Evolutionary conservation across 2,888 invertebrate genomes (phyloP).

Genomic region (Drosophila ezoana): DNA sequence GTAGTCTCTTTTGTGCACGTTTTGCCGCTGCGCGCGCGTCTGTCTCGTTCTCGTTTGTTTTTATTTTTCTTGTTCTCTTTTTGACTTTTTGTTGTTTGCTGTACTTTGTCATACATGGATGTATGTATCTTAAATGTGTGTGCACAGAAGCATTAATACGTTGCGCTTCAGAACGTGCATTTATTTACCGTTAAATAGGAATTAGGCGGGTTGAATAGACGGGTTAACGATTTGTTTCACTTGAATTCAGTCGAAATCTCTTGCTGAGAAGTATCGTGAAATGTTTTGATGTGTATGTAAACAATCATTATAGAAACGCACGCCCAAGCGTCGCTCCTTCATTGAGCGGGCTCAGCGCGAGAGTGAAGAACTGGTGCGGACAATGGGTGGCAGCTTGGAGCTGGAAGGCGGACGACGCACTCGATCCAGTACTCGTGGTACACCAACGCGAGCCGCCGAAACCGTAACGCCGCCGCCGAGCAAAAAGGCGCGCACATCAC

Average conservation of each 20-base stretch:
- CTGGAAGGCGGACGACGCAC: constrained; percentile 84
- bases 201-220: constrained; percentile 21
- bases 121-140: constrained; percentile 9
- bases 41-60: constrained; percentile 73
- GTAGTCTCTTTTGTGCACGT: constrained; percentile 63
- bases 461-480: constrained; percentile 82
- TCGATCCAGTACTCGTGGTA: constrained; percentile 84
- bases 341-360: constrained; percentile 84
- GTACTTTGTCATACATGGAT: constrained; percentile 73
- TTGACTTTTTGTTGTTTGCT: constrained; percentile 82
- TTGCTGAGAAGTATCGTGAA: neutral
- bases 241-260: constrained; percentile 10
- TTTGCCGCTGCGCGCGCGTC: constrained; percentile 69
- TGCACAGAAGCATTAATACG: constrained; percentile 21
- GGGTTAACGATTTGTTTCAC: constrained; percentile 21
- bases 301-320: constrained; percentile 79
- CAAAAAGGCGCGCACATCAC: constrained; percentile 81
- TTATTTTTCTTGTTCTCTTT: constrained; percentile 77
- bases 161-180: constrained; percentile 27
- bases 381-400: constrained; percentile 83
- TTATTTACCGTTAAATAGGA: constrained; percentile 37
- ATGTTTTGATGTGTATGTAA: constrained; percentile 33
- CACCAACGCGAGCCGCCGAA: constrained; percentile 75
- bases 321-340: constrained; percentile 83
- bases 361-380: constrained; percentile 84